Conservation (phyloP, 2,888 invertebrate species). For the Eledona agricola region DNA sequence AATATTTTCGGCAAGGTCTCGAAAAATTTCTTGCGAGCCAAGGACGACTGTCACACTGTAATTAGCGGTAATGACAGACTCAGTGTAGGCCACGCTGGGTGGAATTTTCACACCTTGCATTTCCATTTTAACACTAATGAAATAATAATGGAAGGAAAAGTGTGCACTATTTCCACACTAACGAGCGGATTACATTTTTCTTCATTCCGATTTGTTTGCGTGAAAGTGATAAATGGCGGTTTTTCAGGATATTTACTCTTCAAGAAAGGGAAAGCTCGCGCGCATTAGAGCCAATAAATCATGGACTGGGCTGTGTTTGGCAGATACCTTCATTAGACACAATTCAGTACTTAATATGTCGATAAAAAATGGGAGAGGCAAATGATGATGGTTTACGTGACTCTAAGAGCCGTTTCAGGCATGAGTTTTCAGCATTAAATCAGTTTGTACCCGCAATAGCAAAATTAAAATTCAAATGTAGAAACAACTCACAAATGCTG, state of each 20-base stretch:
- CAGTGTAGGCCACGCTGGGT: too few relatives aligned
- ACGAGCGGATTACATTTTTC: conserved; percentile 17
- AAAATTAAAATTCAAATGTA: too few relatives aligned
- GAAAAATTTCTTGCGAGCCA: too few relatives aligned
- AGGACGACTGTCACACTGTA: too few relatives aligned
- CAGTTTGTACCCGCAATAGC: too few relatives aligned
- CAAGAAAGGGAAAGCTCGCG: conserved; percentile 8
- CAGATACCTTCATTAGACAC: conserved; percentile 19
- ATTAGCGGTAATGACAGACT: too few relatives aligned
- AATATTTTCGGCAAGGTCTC: conserved; percentile 25
- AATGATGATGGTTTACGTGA: conserved; percentile 8
- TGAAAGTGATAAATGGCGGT: conserved; percentile 12
- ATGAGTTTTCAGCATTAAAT: too few relatives aligned
- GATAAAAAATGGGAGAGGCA: conserved; percentile 21
- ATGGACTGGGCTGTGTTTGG: conserved; percentile 4
- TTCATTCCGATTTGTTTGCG: conserved; percentile 10
- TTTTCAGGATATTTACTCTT: conserved; percentile 3
- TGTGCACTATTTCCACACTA: background rate
- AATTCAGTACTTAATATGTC: conserved; percentile 6
- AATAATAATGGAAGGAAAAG: conserved; percentile 3
- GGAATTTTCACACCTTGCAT: too few relatives aligned
- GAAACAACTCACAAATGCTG: too few relatives aligned
- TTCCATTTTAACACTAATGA: background rate
- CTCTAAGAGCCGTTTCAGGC: too few relatives aligned
- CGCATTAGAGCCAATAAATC: conserved; percentile 18